Percentiles rank a stretch among this genome's conserved stretches.
Conservation (phyloP, 2,113 vertebrate genomes). For the Chlorodrepanis virens region DNA sequence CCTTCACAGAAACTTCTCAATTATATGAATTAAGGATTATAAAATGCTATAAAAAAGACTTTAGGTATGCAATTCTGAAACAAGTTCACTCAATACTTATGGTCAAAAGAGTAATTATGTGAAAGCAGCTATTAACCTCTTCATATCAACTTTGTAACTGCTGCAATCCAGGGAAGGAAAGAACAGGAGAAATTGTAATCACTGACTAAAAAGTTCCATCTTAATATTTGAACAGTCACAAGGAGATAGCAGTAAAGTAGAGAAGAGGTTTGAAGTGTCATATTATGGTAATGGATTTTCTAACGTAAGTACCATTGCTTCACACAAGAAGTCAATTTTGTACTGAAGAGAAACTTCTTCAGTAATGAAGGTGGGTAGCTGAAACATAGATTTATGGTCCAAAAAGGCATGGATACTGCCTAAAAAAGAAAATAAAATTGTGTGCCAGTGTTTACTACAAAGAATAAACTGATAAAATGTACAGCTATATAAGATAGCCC, state of each 20-base stretch:
- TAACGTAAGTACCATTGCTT: not conserved
- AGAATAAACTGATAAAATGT: not conserved
- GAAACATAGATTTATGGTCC: not conserved
- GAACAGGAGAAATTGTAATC: not conserved
- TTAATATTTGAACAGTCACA: not conserved
- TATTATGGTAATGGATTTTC: not conserved
- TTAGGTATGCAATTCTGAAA: not conserved
- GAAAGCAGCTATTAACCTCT: not conserved
- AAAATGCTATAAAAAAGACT: not conserved
- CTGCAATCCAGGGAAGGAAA: not conserved
- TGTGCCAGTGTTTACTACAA: not conserved
- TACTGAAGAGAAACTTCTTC: not conserved
- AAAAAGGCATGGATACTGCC: not conserved
- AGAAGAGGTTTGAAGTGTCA: not conserved
- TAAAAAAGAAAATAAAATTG: accelerated
- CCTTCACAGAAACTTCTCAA: not conserved
- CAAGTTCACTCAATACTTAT: not conserved
- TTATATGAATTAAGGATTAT: not conserved
- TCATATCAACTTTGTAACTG: not conserved
- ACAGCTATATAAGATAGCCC: not conserved
- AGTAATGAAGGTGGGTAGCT: not conserved
- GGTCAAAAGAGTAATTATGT: not conserved
- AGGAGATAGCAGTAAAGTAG: not conserved
- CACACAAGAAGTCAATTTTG: not conserved
- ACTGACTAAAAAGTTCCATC: not conserved